phyloP scores from a whole-genome alignment of 2,888 invertebrate genomes.

The Drosophila acutilabella region DNA sequence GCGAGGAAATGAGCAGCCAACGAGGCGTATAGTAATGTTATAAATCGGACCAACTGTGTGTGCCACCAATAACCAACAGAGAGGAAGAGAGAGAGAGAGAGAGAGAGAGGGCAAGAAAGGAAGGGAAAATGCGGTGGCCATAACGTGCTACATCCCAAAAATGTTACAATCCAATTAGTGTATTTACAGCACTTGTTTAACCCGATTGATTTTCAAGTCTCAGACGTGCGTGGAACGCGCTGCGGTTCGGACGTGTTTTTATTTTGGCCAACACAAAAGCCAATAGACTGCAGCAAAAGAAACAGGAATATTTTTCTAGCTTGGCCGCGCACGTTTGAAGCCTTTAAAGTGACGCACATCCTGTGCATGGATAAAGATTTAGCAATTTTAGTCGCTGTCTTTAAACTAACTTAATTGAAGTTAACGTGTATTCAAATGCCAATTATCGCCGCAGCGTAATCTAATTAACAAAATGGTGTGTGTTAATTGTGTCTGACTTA shows the following conservation, averaged over 20 bases:
- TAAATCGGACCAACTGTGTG: conserved; percentile 52
- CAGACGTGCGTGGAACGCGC: conserved; percentile 83
- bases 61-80: conserved; percentile 42
- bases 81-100: not conserved
- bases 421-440: conserved; percentile 57
- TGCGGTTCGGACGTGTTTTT: conserved; percentile 83
- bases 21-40: conserved; percentile 59
- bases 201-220: conserved; percentile 70
- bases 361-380: conserved; percentile 35
- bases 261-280: conserved; percentile 13
- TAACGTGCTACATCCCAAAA: conserved; percentile 50
- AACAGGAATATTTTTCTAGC: conserved; percentile 32
- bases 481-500: conserved; percentile 46
- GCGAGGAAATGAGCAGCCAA: conserved; percentile 52
- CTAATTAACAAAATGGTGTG: conserved; percentile 81
- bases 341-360: conserved; percentile 41
- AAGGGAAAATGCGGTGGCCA: conserved; percentile 41
- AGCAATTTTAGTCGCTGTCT: not conserved
- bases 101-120: not conserved
- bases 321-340: conserved; percentile 26
- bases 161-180: conserved; percentile 85
- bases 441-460: conserved; percentile 72
- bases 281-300: not conserved
- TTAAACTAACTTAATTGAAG: conserved; percentile 32
- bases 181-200: conserved; percentile 52